These are phyloP conservation scores for Aviceda subcristata DNA, from an alignment of 2,113 vertebrate species.

Conservation along the genomic window DNA sequence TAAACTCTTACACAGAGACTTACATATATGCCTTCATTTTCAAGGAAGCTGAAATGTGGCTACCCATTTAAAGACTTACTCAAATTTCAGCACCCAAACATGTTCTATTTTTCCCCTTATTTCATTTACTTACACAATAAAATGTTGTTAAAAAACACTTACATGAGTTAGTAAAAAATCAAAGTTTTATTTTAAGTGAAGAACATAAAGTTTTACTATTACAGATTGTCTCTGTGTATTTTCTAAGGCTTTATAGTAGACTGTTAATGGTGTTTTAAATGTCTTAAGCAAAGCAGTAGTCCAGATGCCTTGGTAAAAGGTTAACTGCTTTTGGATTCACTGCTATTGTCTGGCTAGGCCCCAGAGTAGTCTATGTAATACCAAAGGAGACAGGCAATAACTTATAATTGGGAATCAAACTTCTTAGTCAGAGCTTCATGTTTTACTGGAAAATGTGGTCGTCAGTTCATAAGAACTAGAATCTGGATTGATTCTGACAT, in stretches of 20 bases:
- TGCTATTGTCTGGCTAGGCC: neutral
- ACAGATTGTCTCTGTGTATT: neutral
- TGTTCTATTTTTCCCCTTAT: neutral
- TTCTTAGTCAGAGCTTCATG: slow-evolving; percentile 3
- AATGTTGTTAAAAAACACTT: neutral
- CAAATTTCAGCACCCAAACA: neutral
- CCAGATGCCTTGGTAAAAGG: neutral
- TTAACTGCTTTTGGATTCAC: neutral
- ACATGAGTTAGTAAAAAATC: neutral
- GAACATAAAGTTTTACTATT: neutral
- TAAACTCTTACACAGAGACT: neutral
- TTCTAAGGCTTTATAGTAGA: neutral
- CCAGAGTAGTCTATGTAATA: neutral
- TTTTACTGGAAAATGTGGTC: slow-evolving; percentile 9
- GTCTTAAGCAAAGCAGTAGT: neutral
- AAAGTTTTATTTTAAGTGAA: neutral
- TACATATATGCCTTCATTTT: neutral
- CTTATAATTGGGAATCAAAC: neutral
- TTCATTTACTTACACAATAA: neutral
- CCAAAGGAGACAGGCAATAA: neutral
- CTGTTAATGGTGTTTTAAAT: neutral
- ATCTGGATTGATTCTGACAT: neutral
- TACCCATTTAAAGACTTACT: neutral
- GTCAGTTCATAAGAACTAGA: neutral
- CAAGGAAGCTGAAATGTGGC: neutral